Percentiles rank a stretch among this genome's conserved stretches.
phyloP scores from a whole-genome alignment of 2,888 invertebrate genomes.

The Ramazzottius varieornatus region DNA sequence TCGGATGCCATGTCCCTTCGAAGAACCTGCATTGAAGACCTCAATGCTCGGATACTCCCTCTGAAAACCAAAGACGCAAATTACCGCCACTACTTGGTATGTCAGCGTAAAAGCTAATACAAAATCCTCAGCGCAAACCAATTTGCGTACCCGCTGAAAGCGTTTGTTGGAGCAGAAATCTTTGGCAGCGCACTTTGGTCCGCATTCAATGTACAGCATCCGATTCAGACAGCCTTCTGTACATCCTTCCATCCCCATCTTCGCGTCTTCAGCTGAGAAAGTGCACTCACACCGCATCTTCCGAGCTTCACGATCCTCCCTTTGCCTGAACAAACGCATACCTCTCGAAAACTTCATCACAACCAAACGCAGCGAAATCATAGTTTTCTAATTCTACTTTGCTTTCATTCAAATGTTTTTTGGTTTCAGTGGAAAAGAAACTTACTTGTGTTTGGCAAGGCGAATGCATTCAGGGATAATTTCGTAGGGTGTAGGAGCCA shows the following conservation, averaged over 20 bases:
- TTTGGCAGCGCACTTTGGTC: conserved; percentile 59
- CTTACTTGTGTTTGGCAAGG: background rate
- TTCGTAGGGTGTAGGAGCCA: background rate
- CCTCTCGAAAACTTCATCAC: too few relatives aligned
- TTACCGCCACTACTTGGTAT: too few relatives aligned
- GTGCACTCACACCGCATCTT: conserved; percentile 88
- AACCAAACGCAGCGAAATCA: too few relatives aligned
- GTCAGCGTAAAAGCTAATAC: too few relatives aligned
- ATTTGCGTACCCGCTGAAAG: conserved; percentile 44
- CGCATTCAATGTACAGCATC: conserved; percentile 92
- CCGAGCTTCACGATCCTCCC: conserved; percentile 36
- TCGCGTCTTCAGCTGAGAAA: conserved; percentile 59
- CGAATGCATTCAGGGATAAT: background rate
- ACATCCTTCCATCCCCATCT: conserved; percentile 56
- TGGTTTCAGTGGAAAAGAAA: too few relatives aligned
- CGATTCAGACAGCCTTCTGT: conserved; percentile 87
- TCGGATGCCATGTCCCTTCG: conserved; percentile 78
- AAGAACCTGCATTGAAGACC: conserved; percentile 47
- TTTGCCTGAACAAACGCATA: background rate
- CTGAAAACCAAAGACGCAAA: conserved; percentile 11
- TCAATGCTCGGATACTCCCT: conserved; percentile 54
- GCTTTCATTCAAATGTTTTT: background rate
- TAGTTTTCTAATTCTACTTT: too few relatives aligned
- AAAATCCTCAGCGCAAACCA: too few relatives aligned
- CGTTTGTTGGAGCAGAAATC: conserved; percentile 75